Evolutionary conservation across 2,888 invertebrate genomes (phyloP).

Genomic region (Cantharis lateralis): DNA sequence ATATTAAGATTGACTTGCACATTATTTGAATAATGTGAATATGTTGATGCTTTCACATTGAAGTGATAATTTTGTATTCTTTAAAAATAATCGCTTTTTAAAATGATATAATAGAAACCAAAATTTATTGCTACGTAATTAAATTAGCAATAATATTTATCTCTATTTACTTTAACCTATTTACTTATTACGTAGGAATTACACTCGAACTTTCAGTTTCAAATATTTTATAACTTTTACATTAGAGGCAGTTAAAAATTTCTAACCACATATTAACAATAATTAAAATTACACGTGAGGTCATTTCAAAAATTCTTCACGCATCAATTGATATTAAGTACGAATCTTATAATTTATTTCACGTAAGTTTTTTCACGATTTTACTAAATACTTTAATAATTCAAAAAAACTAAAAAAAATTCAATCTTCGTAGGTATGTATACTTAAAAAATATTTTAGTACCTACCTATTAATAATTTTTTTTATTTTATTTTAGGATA

Average conservation of each 20-base stretch:
- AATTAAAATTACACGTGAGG: background rate
- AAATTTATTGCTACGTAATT: background rate
- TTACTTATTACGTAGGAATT: background rate
- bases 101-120: background rate
- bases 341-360: background rate
- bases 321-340: background rate
- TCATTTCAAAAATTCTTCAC: background rate
- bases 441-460: too few species aligned
- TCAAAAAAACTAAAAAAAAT: too few species aligned
- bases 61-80: background rate
- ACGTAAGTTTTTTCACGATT: background rate
- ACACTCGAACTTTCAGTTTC: background rate
- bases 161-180: background rate
- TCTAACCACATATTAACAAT: background rate
- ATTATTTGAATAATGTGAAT: background rate
- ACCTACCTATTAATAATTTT: background rate
- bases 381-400: too few species aligned
- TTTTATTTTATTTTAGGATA: constrained; percentile 51
- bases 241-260: background rate
- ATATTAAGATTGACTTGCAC: background rate
- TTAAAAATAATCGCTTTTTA: background rate
- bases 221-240: background rate
- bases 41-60: background rate
- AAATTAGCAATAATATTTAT: background rate
- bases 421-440: too few species aligned